Evolutionary conservation across 2,113 vertebrate genomes (phyloP), one percentile per base, ranked within the genome.

Genomic region (Laticauda laticaudata): DNA sequence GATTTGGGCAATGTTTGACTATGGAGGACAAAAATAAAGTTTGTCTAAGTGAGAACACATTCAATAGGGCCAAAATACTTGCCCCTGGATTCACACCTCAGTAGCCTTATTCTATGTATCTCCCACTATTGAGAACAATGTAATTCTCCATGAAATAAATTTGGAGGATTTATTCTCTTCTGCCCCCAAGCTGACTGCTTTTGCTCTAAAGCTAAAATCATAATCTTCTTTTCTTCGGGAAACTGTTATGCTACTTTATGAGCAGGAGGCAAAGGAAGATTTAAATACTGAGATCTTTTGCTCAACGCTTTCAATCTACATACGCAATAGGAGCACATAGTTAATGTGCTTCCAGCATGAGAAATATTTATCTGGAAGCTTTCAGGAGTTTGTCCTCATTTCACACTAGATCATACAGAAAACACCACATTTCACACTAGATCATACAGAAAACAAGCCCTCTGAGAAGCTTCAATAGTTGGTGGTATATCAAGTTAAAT

Each of bases 181-280:
- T 14, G 23, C 24, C 34, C 12, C 21, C 91, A 94, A 92, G 81
- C 21, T 90, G 81, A 48, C 39, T 92, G 59, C 61, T 75, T 87
- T 92, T 89, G 56, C 91, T 94, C 87, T 92, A 75, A 92, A 90
- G 81, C 93, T 94, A 92, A 90, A 94, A 90, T 92, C 88, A 93
- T 89, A 92, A 94, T 87, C 93, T 8, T 93, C 51, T 93, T 94
- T 90, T 92, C 53, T 96, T 96, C 59, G 94, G 90, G 5, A 75
- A 94, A 90, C 3, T 51, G 29, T 69, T 92, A 5, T 87, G 48
- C 92, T 54, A 87, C 85, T 95, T 94, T 86, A 93, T 87, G 86
- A 93, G 91, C 69, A 92, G 8, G 91, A 94, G 87, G 9, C 0
- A 11, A 56, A 48, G 61, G 56, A 29, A 86, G 88, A 93, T 90